Base-by-base conservation (phyloP, 1,140 invertebrate species). In the Melitaea cinxia region DNA sequence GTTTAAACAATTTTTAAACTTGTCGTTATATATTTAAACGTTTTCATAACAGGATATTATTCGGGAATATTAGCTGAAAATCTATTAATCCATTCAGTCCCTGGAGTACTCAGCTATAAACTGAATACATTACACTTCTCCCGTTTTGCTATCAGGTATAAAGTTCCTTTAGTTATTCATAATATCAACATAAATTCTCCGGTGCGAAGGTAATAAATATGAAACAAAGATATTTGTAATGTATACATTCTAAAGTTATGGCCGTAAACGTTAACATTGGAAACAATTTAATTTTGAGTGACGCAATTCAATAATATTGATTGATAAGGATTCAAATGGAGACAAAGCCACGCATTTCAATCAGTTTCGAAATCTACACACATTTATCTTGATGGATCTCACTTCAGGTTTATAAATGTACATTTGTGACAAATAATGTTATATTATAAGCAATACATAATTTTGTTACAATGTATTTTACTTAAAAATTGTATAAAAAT, bases 291-390 rank as follows among this genome's bases (percentile, higher is more conserved):
- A 56, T 14, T 56, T 54, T 64, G 61, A 55, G 39, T 56, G 61
- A 56, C 61, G 53, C 56, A 56, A 64, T 64, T 47, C 42, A 64
- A 64, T 64, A 56, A 47, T 64, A 30, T 56, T 54, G 12, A 21
- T 33, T 55, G 61, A 64, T 64, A 54, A 64, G 61, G 61, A 53
- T 64, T 53, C 10, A 62, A 47, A 23, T 23, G 10, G 19, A 47
- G 21, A 10, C 15, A 35, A 56, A 42, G 54, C 35, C 54, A 4
- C 42, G 54, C 35, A 56, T 56, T 21, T 17, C n/a, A 19, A 45
- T 17, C 24, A 56, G 9, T 12, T 0, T 24, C 19, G 17, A 56
- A 26, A 42, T 45, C 5, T n/a, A 58, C 4, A 39, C 23, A 30
- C 9, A 23, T 30, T 58, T 57, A 21, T 23, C 4, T 57, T 9